Conservation (phyloP, 2,797 vertebrate species). For the Schizopygopsis malacanthus region DNA sequence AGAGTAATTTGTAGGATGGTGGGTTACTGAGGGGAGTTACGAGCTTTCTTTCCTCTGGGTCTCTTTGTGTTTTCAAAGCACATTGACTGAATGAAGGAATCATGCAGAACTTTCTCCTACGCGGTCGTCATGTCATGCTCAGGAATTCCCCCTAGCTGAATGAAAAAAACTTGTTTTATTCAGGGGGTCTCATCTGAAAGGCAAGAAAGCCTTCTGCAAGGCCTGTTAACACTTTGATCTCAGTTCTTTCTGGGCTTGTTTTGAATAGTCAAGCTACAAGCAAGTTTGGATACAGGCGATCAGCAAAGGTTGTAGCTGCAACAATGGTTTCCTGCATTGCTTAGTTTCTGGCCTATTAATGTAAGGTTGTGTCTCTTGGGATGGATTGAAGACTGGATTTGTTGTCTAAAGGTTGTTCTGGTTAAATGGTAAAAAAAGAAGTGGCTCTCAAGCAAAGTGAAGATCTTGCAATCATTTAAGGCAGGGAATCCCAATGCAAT, state of each 20-base stretch:
- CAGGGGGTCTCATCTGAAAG: constrained; percentile 8
- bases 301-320: neutral
- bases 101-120: constrained; percentile 17
- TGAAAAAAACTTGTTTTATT: neutral
- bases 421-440: neutral
- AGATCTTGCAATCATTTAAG: neutral
- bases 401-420: neutral
- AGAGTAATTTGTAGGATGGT: constrained; percentile 39
- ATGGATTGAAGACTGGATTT: neutral
- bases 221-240: constrained; percentile 1
- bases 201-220: neutral
- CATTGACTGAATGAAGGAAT: constrained; percentile 25
- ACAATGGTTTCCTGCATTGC: neutral
- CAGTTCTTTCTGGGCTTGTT: constrained; percentile 6
- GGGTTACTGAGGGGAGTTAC: constrained; percentile 18
- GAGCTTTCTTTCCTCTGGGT: constrained; percentile 41
- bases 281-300: neutral
- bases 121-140: neutral
- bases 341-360: neutral
- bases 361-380: neutral
- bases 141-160: constrained; percentile 31
- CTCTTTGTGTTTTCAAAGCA: constrained; percentile 40
- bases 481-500: neutral
- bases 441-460: neutral
- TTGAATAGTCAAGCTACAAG: constrained; percentile 1